Evolutionary conservation across 2,797 vertebrate species (phyloP).

Genomic region (Melopsittacus undulatus): DNA sequence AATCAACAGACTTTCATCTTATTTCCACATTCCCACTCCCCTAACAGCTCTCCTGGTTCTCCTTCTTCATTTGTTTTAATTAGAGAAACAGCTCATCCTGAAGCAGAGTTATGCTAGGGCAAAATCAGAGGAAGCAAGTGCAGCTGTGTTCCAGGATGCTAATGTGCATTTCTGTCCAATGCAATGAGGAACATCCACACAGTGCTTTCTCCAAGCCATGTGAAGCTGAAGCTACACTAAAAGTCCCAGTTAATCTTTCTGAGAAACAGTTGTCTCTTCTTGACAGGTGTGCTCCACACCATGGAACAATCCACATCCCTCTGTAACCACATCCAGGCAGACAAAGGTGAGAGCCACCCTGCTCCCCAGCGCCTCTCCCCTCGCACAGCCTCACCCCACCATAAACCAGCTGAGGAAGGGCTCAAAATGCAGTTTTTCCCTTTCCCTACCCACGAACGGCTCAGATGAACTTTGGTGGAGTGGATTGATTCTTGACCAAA

Average conservation of each 20-base stretch:
- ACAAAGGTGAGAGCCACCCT: rapidly evolving
- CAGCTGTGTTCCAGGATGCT: neutral
- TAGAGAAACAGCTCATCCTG: conserved; percentile 32
- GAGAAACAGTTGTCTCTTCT: neutral
- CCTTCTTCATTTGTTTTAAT: neutral
- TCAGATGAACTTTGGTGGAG: neutral
- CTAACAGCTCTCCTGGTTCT: neutral
- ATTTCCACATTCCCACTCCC: neutral
- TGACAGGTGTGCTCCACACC: neutral
- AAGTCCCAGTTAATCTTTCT: neutral
- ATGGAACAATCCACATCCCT: neutral
- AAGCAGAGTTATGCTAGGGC: neutral
- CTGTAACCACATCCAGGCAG: neutral
- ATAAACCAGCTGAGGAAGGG: neutral
- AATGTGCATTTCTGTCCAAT: neutral
- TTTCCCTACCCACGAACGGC: rapidly evolving
- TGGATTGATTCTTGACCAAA: neutral
- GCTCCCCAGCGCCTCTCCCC: neutral
- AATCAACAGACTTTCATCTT: neutral
- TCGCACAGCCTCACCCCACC: neutral
- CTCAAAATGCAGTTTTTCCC: neutral
- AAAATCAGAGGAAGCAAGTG: neutral
- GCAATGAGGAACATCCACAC: neutral
- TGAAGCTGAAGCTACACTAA: neutral
- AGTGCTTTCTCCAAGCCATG: neutral